A percentile compares a stretch with the other conserved stretches of the same genome.
Evolutionary conservation across 2,113 vertebrate genomes (phyloP).

Genomic region (Euleptes europaea): DNA sequence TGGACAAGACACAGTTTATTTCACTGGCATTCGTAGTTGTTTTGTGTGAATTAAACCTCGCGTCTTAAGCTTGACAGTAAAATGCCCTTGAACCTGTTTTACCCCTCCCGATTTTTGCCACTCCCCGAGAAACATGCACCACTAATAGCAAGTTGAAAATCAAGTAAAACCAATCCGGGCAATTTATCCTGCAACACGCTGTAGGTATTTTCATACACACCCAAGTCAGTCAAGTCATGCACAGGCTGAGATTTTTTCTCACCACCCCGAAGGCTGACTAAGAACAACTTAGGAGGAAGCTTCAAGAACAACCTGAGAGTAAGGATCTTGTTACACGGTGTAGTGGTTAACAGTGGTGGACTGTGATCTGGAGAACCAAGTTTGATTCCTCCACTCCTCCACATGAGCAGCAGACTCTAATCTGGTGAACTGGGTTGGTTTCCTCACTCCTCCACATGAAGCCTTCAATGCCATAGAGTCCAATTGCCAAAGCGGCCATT

Average conservation of each 20-base stretch:
- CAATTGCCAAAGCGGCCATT: no score
- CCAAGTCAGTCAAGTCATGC: conserved; percentile 42
- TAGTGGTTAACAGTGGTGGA: no score
- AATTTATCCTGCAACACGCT: conserved; percentile 48
- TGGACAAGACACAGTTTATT: background rate
- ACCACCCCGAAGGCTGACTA: background rate
- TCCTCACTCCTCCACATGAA: no score
- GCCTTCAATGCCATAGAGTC: no score
- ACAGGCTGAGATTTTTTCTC: conserved; percentile 24
- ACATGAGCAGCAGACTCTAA: no score
- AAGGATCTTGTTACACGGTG: background rate
- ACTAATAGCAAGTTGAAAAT: conserved; percentile 63
- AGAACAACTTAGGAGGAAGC: background rate
- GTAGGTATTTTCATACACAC: conserved; percentile 59
- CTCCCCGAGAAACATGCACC: conserved; percentile 55
- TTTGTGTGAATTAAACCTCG: conserved; percentile 12
- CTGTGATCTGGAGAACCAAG: no score
- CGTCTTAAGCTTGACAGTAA: conserved; percentile 50
- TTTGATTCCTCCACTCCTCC: no score
- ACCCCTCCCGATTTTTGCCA: conserved; percentile 56
- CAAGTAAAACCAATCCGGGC: conserved; percentile 62
- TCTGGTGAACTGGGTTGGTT: no score
- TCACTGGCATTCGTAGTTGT: background rate
- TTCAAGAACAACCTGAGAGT: background rate
- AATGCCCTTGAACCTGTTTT: conserved; percentile 63